phyloP scores from a whole-genome alignment of 2,888 invertebrate species.

The Dyspetes luteomarginatus region DNA sequence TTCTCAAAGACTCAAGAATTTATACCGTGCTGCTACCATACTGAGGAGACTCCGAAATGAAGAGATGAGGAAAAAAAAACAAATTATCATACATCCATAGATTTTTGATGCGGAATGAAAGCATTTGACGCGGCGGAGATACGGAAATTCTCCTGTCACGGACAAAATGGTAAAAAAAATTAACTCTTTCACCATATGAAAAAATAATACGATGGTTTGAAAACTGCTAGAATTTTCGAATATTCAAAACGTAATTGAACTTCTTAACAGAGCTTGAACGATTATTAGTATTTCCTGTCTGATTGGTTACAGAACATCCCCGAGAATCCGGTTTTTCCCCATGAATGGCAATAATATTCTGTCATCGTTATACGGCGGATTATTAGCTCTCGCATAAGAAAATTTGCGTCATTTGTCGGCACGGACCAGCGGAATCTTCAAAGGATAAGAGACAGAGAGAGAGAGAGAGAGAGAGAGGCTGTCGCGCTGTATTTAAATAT shows the following conservation, averaged over 20 bases:
- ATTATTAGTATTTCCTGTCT: conserved; percentile 45
- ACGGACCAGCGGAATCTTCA: conserved; percentile 46
- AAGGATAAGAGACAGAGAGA: conserved; percentile 30
- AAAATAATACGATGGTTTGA: no score
- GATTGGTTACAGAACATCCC: conserved; percentile 27
- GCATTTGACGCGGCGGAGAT: conserved; percentile 10
- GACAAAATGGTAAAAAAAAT: no score
- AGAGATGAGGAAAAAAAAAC: not conserved
- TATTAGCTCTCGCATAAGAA: conserved; percentile 37
- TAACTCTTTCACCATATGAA: no score
- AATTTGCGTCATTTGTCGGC: conserved; percentile 54
- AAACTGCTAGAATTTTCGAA: no score
- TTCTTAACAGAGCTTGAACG: conserved; percentile 40
- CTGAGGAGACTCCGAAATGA: not conserved
- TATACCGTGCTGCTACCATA: conserved; percentile 2
- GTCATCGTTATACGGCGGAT: conserved; percentile 46
- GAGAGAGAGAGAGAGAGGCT: not conserved
- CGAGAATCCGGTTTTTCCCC: conserved; percentile 62
- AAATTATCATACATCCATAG: not conserved
- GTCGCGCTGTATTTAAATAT: no score
- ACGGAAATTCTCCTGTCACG: not conserved
- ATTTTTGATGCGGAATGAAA: conserved; percentile 28
- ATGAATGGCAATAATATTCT: conserved; percentile 49
- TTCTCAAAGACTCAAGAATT: conserved; percentile 7
- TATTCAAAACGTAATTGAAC: no score